Evolutionary conservation across 2,113 vertebrate genomes (phyloP), one percentile per base, ranked within the genome.

Genomic region (Hucho hucho): DNA sequence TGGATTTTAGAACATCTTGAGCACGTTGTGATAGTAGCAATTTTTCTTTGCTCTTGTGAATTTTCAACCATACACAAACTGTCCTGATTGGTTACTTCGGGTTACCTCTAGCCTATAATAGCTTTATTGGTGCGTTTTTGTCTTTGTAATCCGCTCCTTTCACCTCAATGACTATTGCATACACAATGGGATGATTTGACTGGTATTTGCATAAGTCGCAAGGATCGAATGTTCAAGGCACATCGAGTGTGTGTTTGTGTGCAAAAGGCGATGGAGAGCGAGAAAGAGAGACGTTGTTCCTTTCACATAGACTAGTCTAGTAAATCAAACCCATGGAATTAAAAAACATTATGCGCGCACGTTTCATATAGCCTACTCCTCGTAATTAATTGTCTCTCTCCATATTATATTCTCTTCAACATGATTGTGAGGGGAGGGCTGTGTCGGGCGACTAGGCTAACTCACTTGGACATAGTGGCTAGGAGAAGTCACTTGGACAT

Each of bases 121-220:
- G 37, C 37, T 22, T 24, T n/a, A 61, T 61, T 22, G 18, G 9
- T 61, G 58, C 6, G 37, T 6, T 24, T 61, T 69, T 67, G 75
- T 70, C 70, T 43, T 47, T 46, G 18, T 37, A 61, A 78, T 86
- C 86, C 88, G 86, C 88, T 76, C 87, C 88, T 66, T 46, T 25
- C 72, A 14, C 73, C 26, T 32, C 73, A n/a, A 7, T 59, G 53
- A 13, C 69, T 71, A 43, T 43, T 43, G 37, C 37, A 43, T 43
- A 4, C 74, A 65, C 4, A 67, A 32, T 69, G 80, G 74, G 75
- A 77, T 53, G 67, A 81, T 93, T 92, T 93, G 91, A 90, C 89
- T 93, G 68, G 49, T 28, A 90, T 92, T 92, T 93, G 90, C 92
- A 91, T 92, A 82, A 87, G 69, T 28, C 69, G 7, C 58, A 75